phyloP scores from a whole-genome alignment of 2,888 invertebrate species.

The Taenaris catops region DNA sequence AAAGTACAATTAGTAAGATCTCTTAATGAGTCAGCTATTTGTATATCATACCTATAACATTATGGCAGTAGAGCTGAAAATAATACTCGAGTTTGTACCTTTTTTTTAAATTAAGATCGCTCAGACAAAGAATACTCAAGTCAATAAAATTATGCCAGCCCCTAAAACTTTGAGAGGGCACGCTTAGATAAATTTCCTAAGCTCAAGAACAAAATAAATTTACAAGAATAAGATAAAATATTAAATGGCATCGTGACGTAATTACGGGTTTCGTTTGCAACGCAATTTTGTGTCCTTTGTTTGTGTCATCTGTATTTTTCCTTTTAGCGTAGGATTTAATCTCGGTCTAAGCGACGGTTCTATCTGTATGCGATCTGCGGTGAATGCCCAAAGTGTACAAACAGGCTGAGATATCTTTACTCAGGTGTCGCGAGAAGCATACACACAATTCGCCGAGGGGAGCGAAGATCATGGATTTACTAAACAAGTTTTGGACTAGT shows the following conservation, averaged over 20 bases:
- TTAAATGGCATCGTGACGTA: conserved; percentile 21
- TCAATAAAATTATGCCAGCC: conserved; percentile 5
- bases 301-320: conserved; percentile 16
- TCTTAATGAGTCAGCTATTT: too few species aligned
- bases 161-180: neutral
- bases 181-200: conserved; percentile 1
- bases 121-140: neutral
- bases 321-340: conserved; percentile 34
- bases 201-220: conserved; percentile 14
- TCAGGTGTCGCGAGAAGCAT: conserved; percentile 50
- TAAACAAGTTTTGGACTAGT: too few species aligned
- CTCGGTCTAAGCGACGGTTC: conserved; percentile 36
- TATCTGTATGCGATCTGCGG: conserved; percentile 62
- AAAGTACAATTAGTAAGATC: too few species aligned
- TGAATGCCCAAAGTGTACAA: conserved; percentile 44
- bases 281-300: conserved; percentile 24
- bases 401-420: conserved; percentile 44
- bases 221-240: conserved; percentile 23
- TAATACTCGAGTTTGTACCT: too few species aligned
- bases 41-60: too few species aligned
- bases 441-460: conserved; percentile 22
- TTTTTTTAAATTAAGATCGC: neutral
- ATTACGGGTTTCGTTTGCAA: conserved; percentile 24
- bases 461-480: conserved; percentile 14
- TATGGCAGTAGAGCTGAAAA: too few species aligned